Evolutionary conservation across 2,888 invertebrate genomes (phyloP).

Genomic region (Heliconius aoede): DNA sequence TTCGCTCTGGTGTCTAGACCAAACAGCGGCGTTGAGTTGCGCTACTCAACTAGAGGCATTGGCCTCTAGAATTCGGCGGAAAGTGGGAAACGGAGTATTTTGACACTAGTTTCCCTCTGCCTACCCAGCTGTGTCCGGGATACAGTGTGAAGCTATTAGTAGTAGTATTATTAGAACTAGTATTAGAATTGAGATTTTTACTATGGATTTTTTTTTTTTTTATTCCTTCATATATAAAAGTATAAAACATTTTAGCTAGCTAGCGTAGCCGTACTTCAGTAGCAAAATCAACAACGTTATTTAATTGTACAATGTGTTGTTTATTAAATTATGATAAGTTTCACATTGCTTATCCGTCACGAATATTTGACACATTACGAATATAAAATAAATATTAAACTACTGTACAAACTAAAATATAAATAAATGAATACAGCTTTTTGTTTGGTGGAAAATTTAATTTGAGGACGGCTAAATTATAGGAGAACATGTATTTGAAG

Average conservation of each 20-base stretch:
- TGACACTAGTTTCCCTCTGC: too few relatives aligned
- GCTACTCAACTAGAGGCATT: too few relatives aligned
- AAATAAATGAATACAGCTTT: slow-evolving; percentile 19
- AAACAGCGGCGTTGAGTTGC: too few relatives aligned
- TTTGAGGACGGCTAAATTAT: slow-evolving; percentile 17
- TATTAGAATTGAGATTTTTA: not conserved
- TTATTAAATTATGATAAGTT: not conserved
- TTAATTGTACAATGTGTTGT: not conserved
- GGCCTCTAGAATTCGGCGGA: too few relatives aligned
- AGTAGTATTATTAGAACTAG: too few relatives aligned
- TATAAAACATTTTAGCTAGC: not conserved
- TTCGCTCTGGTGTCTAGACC: too few relatives aligned
- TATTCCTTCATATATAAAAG: not conserved
- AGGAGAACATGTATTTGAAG: slow-evolving; percentile 27
- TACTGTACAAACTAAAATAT: slow-evolving; percentile 15
- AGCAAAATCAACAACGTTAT: not conserved
- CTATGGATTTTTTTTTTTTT: not conserved
- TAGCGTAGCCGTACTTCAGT: not conserved
- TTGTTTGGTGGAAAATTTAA: slow-evolving; percentile 23
- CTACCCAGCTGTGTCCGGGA: too few relatives aligned
- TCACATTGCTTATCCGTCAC: not conserved
- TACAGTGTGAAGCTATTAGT: too few relatives aligned
- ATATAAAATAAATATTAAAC: slow-evolving; percentile 1
- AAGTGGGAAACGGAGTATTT: too few relatives aligned
- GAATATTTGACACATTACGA: not conserved